phyloP scores from a whole-genome alignment of 2,113 vertebrate genomes.

The Hippopotamus amphibius region DNA sequence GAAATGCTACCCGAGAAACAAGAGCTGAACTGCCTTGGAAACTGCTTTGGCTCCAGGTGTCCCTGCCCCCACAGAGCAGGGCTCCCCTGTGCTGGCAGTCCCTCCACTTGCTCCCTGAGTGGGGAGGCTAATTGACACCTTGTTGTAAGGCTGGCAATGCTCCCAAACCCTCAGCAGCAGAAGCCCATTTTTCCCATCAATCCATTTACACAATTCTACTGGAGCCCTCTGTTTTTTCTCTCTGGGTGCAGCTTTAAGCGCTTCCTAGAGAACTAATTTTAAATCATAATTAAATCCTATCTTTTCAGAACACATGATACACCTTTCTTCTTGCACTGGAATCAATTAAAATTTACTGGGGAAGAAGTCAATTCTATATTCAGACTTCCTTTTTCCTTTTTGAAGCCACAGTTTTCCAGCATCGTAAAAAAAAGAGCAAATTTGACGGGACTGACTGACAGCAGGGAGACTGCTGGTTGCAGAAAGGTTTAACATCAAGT shows the following conservation, averaged over 20 bases:
- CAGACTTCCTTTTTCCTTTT: slow-evolving; percentile 22
- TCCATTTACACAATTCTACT: neutral
- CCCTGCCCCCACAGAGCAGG: neutral
- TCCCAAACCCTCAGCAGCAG: neutral
- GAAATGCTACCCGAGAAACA: neutral
- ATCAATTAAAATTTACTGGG: slow-evolving; percentile 39
- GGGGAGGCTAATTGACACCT: neutral
- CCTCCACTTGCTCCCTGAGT: neutral
- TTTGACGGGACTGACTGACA: neutral
- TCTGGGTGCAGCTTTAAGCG: neutral
- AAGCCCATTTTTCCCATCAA: neutral
- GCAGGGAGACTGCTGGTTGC: neutral
- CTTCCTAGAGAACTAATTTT: slow-evolving; percentile 15
- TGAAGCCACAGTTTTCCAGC: slow-evolving; percentile 3
- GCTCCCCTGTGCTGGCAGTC: neutral
- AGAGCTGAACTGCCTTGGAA: neutral
- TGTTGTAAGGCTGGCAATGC: neutral
- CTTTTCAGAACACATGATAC: neutral
- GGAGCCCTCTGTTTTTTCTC: neutral
- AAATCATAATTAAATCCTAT: slow-evolving; percentile 50
- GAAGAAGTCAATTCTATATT: neutral
- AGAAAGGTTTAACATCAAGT: neutral
- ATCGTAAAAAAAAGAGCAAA: neutral
- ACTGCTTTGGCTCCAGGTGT: neutral
- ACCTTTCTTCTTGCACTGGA: neutral